Evolutionary conservation across 2,888 invertebrate species (phyloP).

Genomic region (Onthophagus sagittarius): DNA sequence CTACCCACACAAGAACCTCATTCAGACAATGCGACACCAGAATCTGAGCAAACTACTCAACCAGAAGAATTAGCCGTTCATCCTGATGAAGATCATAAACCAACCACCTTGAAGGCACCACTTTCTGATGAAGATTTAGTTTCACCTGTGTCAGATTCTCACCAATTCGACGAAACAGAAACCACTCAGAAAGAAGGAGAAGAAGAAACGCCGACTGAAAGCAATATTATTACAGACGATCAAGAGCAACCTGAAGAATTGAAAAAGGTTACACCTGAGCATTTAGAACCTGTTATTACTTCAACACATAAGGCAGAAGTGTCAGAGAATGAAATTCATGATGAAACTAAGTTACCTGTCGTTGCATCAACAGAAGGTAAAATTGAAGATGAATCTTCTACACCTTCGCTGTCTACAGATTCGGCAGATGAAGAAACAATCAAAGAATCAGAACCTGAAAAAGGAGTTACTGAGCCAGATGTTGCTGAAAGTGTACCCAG

Average conservation of each 20-base stretch:
- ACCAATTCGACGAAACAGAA: neutral
- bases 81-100: slow-evolving; percentile 1
- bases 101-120: neutral
- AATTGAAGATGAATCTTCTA: neutral
- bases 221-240: slow-evolving; percentile 13
- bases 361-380: neutral
- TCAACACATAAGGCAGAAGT: slow-evolving; percentile 6
- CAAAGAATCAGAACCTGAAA: slow-evolving; percentile 19
- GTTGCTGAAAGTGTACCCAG: slow-evolving; percentile 15
- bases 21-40: neutral
- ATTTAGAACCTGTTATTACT: slow-evolving; percentile 21
- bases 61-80: neutral
- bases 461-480: neutral
- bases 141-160: neutral
- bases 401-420: neutral
- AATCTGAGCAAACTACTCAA: neutral
- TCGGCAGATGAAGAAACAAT: slow-evolving; percentile 27
- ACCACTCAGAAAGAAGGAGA: slow-evolving; percentile 12
- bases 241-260: slow-evolving; percentile 23
- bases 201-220: slow-evolving; percentile 21
- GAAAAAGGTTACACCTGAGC: slow-evolving; percentile 24
- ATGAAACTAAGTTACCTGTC: neutral
- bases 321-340: neutral
- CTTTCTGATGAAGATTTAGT: neutral
- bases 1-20: neutral